Evolutionary conservation across 1,140 invertebrate genomes (phyloP).

Genomic region (Cotesia chilonis): DNA sequence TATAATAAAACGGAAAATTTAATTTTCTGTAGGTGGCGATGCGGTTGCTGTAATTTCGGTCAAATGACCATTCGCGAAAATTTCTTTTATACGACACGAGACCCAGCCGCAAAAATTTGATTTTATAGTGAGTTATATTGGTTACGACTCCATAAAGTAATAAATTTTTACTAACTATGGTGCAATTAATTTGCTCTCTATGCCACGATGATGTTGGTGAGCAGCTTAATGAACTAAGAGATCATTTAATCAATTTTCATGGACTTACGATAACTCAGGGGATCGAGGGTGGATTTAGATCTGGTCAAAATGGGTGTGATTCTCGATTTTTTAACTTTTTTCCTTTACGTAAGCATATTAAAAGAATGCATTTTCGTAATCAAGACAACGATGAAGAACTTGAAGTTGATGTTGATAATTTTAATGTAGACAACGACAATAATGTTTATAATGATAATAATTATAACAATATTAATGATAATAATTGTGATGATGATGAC

Average conservation of each 20-base stretch:
- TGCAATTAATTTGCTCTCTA: slow-evolving; percentile 22
- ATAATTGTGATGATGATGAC: too few relatives aligned
- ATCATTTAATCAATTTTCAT: slow-evolving; percentile 24
- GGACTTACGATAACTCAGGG: slow-evolving; percentile 24
- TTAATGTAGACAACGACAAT: neutral
- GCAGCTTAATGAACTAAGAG: slow-evolving; percentile 1
- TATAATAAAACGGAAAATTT: too few relatives aligned
- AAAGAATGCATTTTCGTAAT: slow-evolving; percentile 3
- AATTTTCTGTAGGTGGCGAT: too few relatives aligned
- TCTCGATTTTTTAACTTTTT: neutral
- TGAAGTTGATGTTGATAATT: neutral
- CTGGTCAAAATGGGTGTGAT: slow-evolving; percentile 8
- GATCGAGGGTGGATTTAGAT: slow-evolving; percentile 15
- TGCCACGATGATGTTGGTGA: slow-evolving; percentile 14
- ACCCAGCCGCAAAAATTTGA: neutral
- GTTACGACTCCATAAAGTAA: neutral
- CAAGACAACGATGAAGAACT: neutral
- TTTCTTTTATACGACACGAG: too few relatives aligned
- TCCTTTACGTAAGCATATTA: slow-evolving; percentile 6
- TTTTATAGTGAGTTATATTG: neutral
- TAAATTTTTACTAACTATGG: neutral
- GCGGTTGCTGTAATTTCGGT: too few relatives aligned
- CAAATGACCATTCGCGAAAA: too few relatives aligned
- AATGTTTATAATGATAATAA: slow-evolving; percentile 2
- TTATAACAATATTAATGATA: too few relatives aligned